Evolutionary conservation across 2,888 invertebrate species (phyloP).

Genomic region (Pammene fasciana): DNA sequence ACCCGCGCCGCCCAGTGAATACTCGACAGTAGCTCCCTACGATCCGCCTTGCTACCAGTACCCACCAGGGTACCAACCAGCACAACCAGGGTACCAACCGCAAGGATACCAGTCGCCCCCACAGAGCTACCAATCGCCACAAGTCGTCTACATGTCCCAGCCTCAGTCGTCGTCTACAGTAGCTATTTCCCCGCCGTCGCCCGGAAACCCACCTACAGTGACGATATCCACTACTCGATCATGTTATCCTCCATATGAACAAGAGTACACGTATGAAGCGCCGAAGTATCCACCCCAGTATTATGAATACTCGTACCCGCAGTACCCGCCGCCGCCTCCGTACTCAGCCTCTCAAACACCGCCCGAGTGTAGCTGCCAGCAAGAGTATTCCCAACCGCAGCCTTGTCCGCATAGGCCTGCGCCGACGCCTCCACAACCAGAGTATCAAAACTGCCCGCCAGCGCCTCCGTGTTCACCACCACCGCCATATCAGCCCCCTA

Average conservation of each 20-base stretch:
- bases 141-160: constrained; percentile 57
- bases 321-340: constrained; percentile 33
- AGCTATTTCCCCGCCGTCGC: constrained; percentile 47
- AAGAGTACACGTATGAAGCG: constrained; percentile 48
- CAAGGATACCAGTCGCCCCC: constrained; percentile 6
- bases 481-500: constrained; percentile 36
- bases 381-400: constrained; percentile 18
- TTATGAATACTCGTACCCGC: constrained; percentile 47
- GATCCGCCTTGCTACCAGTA: constrained; percentile 44
- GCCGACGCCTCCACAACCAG: constrained; percentile 38
- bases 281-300: constrained; percentile 49
- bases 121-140: constrained; percentile 43
- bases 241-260: constrained; percentile 24
- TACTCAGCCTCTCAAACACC: constrained; percentile 31
- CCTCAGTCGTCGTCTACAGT: constrained; percentile 51
- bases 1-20: constrained; percentile 47
- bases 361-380: constrained; percentile 33
- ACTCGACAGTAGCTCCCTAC: constrained; percentile 42
- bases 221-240: constrained; percentile 47
- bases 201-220: constrained; percentile 48
- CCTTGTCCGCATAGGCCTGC: constrained; percentile 27
- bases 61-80: constrained; percentile 23
- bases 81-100: constrained; percentile 44
- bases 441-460: constrained; percentile 30
- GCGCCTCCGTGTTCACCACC: constrained; percentile 35